These are phyloP conservation scores for Lutjanus argentimaculatus DNA, from an alignment of 2,797 vertebrate genomes.

Conservation along the genomic window DNA sequence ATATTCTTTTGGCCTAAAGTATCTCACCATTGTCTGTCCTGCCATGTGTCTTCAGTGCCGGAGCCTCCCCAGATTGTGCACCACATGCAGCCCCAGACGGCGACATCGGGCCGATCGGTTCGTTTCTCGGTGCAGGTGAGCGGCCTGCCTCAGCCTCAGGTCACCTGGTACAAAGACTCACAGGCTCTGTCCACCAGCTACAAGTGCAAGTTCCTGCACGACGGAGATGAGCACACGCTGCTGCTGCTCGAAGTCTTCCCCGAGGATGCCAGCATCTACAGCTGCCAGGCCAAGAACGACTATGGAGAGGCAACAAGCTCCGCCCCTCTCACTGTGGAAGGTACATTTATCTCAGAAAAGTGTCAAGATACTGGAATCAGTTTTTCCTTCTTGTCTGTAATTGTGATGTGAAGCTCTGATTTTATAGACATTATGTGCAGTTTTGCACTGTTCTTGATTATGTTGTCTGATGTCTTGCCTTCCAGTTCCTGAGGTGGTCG, in stretches of 20 bases:
- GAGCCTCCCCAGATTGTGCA: constrained; percentile 92
- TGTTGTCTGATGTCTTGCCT: not conserved
- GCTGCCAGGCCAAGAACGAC: constrained; percentile 94
- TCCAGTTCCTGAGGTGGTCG: constrained; percentile 92
- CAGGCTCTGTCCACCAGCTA: constrained; percentile 91
- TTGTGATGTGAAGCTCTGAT: too few relatives aligned
- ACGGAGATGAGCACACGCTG: constrained; percentile 92
- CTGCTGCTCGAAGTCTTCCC: constrained; percentile 95
- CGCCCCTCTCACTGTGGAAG: constrained; percentile 93
- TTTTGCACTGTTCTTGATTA: not conserved
- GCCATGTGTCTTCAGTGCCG: constrained; percentile 86
- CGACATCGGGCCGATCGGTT: constrained; percentile 91
- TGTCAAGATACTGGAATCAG: not conserved
- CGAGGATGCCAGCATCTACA: constrained; percentile 93
- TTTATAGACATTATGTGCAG: too few relatives aligned
- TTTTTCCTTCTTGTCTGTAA: not conserved
- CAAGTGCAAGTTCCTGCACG: constrained; percentile 95
- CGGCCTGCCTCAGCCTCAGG: constrained; percentile 92
- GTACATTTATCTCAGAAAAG: constrained; percentile 70
- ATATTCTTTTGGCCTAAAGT: too few relatives aligned
- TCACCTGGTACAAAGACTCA: constrained; percentile 96
- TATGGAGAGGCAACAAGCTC: constrained; percentile 92
- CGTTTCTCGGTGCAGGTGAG: constrained; percentile 92
- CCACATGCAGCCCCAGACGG: constrained; percentile 89
- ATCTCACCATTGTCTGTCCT: not conserved